phyloP scores from a whole-genome alignment of 2,888 invertebrate species.

The Dolichomitus sp. region DNA sequence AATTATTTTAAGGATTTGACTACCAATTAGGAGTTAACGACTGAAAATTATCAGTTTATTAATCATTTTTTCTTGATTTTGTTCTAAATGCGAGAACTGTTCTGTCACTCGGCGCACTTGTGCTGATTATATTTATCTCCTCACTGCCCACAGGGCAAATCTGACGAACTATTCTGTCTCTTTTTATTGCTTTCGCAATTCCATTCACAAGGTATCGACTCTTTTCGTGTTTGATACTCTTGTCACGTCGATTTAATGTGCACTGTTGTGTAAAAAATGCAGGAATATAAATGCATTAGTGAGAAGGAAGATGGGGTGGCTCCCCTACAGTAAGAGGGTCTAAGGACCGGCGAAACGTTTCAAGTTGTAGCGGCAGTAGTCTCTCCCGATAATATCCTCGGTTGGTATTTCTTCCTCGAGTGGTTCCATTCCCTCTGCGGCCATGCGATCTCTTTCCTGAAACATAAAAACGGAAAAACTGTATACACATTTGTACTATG shows the following conservation, averaged over 20 bases:
- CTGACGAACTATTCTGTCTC: neutral
- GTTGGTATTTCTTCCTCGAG: constrained; percentile 88
- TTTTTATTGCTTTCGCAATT: constrained; percentile 16
- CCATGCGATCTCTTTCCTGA: constrained; percentile 88
- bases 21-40: too few relatives aligned
- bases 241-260: constrained; percentile 50
- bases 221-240: constrained; percentile 1
- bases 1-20: too few relatives aligned
- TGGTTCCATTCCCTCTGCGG: constrained; percentile 87
- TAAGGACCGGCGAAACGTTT: constrained; percentile 73
- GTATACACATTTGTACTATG: constrained; percentile 12
- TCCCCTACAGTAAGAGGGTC: constrained; percentile 12
- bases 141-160: neutral
- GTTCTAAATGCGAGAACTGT: constrained; percentile 24
- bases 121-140: constrained; percentile 14
- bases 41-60: too few relatives aligned
- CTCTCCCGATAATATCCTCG: constrained; percentile 88
- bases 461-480: constrained; percentile 64
- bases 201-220: neutral
- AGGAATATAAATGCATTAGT: constrained; percentile 63
- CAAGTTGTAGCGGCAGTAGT: constrained; percentile 87
- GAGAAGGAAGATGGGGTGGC: constrained; percentile 34
- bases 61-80: constrained; percentile 10
- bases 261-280: constrained; percentile 66
- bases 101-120: constrained; percentile 47